phyloP scores from a whole-genome alignment of 2,888 invertebrate genomes.

The Scotopteryx bipunctaria region DNA sequence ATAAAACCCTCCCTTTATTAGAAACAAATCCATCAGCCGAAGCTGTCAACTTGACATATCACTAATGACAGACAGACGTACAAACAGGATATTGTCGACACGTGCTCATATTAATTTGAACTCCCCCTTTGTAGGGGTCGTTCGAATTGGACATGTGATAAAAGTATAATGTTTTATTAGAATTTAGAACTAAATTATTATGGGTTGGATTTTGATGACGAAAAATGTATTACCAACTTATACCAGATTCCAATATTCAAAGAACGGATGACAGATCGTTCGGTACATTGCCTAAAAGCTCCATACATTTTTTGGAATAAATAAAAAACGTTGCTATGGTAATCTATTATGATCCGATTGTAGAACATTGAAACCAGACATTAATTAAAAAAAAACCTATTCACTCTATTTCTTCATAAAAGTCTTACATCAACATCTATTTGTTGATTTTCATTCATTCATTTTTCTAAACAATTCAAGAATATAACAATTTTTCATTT shows the following conservation, averaged over 20 bases:
- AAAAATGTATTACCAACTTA: neutral
- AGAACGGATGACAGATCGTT: no score
- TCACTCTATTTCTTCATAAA: no score
- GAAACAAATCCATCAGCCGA: conserved; percentile 24
- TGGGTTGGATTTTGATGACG: neutral
- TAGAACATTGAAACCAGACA: no score
- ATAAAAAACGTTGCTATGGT: no score
- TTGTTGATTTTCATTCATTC: no score
- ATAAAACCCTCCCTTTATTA: conserved; percentile 17
- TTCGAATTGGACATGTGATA: conserved; percentile 23
- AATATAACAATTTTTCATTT: no score
- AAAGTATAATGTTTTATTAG: conserved; percentile 12
- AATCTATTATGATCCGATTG: no score
- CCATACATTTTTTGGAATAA: no score
- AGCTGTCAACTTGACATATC: conserved; percentile 30
- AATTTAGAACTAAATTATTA: conserved; percentile 2
- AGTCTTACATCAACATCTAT: no score
- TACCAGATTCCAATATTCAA: neutral
- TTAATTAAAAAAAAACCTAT: no score
- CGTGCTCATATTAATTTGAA: conserved; percentile 35
- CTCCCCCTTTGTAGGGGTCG: conserved; percentile 20
- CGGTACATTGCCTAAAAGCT: no score
- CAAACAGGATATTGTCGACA: conserved; percentile 43
- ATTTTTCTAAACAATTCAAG: no score
- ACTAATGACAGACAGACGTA: conserved; percentile 33